Evolutionary conservation across 2,888 invertebrate species (phyloP).

Genomic region (Oligia latruncula): DNA sequence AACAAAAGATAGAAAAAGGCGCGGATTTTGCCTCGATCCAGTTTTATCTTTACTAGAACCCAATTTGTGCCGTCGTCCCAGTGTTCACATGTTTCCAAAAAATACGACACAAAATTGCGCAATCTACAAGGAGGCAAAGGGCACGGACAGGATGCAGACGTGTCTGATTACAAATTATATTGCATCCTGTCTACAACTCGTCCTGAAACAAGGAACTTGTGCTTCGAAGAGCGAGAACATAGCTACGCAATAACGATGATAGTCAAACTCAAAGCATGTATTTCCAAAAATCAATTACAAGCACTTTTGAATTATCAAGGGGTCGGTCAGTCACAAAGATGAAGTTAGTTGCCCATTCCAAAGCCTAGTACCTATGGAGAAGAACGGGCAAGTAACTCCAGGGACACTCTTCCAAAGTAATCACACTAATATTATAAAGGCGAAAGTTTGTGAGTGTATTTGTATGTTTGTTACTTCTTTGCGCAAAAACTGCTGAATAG

Average conservation of each 20-base stretch:
- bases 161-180: neutral
- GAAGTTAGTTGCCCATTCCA: too few species aligned
- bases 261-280: too few species aligned
- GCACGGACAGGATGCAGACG: neutral
- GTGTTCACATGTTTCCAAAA: neutral
- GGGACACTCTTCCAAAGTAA: too few species aligned
- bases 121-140: neutral
- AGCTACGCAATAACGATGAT: neutral
- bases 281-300: too few species aligned
- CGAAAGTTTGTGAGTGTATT: too few species aligned
- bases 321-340: too few species aligned
- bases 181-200: neutral
- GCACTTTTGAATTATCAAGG: too few species aligned
- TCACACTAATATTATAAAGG: too few species aligned
- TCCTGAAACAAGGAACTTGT: neutral
- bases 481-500: too few species aligned
- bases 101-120: neutral
- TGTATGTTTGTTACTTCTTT: too few species aligned
- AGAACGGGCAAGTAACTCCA: too few species aligned
- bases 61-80: neutral
- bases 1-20: neutral
- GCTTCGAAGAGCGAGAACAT: neutral
- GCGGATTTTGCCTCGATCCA: neutral
- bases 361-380: too few species aligned
- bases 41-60: neutral